Percentiles rank a stretch among this genome's conserved stretches.
These are phyloP conservation scores for Synergus gifuensis DNA, from an alignment of 2,888 invertebrate species.

Conservation along the genomic window DNA sequence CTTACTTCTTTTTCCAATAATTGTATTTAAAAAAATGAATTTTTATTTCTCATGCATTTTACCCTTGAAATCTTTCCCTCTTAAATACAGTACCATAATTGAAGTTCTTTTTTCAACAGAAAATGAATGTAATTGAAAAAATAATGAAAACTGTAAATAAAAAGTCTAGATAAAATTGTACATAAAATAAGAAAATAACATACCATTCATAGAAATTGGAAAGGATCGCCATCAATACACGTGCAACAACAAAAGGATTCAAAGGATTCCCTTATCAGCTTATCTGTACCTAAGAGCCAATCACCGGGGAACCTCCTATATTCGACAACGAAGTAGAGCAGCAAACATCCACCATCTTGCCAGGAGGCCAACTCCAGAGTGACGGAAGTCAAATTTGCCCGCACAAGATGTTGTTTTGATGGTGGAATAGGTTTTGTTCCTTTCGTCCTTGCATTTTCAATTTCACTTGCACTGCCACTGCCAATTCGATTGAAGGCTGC, in stretches of 20 bases:
- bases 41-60: no score
- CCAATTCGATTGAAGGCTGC: conserved; percentile 77
- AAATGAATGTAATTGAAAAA: no score
- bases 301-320: conserved; percentile 73
- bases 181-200: neutral
- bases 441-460: conserved; percentile 75
- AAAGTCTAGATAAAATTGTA: neutral
- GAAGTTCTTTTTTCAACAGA: no score
- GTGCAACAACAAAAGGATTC: neutral
- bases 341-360: conserved; percentile 77
- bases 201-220: neutral
- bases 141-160: no score
- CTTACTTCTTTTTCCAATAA: no score
- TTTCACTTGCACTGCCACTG: conserved; percentile 75
- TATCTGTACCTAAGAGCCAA: conserved; percentile 70
- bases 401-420: conserved; percentile 73
- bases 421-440: conserved; percentile 75
- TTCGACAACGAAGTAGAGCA: conserved; percentile 76
- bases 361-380: conserved; percentile 75
- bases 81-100: no score
- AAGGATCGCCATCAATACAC: neutral
- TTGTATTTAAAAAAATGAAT: no score
- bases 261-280: neutral
- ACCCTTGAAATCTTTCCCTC: no score
- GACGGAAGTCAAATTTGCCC: conserved; percentile 75